Conservation (phyloP, 2,888 invertebrate genomes). For the Uropetala carovei region DNA sequence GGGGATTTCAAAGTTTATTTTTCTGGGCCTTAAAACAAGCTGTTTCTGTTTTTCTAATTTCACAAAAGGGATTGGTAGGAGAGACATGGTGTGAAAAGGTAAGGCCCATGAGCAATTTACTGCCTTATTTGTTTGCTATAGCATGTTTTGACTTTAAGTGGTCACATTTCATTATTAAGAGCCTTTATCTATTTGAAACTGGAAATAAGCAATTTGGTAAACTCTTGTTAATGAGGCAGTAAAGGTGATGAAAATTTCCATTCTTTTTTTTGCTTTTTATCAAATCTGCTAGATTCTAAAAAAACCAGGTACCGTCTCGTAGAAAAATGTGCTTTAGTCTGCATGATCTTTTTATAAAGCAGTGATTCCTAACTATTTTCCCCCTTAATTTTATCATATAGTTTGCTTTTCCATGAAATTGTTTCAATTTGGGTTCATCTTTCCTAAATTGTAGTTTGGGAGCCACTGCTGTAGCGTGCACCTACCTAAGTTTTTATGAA, state of each 20-base stretch:
- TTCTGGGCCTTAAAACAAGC: constrained; percentile 64
- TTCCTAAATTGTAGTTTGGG: too few species aligned
- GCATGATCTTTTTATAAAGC: constrained; percentile 13
- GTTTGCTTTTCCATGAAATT: too few species aligned
- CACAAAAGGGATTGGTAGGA: constrained; percentile 75
- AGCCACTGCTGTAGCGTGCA: too few species aligned
- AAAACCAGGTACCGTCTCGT: background rate
- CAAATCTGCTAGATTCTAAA: background rate
- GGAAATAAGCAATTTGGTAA: background rate
- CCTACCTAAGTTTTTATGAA: background rate
- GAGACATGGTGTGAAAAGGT: constrained; percentile 96
- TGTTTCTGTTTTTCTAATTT: constrained; percentile 66
- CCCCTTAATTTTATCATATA: too few species aligned
- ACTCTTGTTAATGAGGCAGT: background rate
- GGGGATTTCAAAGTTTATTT: too few species aligned
- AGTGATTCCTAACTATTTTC: too few species aligned
- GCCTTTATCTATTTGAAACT: background rate
- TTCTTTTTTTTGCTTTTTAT: constrained; percentile 11
- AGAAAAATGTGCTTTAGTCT: background rate
- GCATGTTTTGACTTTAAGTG: constrained; percentile 26
- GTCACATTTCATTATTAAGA: background rate
- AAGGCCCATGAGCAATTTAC: constrained; percentile 73
- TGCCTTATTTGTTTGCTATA: constrained; percentile 57
- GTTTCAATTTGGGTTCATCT: background rate
- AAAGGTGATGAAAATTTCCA: background rate